Evolutionary conservation across 2,888 invertebrate species (phyloP), one percentile per base, ranked within the genome.

Genomic region (Oscheius myriophilus): DNA sequence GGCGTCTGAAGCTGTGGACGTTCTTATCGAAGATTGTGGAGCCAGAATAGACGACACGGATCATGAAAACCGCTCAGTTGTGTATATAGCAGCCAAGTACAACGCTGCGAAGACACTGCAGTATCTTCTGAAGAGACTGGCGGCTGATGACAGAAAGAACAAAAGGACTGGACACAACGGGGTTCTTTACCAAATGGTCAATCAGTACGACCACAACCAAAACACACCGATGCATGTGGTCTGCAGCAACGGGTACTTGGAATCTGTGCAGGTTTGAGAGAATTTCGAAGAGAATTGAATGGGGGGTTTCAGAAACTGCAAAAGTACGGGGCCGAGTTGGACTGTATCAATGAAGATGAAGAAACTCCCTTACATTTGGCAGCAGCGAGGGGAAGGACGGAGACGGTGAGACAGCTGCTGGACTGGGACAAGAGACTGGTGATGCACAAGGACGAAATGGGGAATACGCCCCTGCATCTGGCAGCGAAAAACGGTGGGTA

Each of bases 211-310:
- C 80, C 84, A 87, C 53, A 88, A 87, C 79, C 88, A 87, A 72
- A 88, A 88, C 75, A 87, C 87, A 41, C 88, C 89, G 2, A 86
- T 89, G 61, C 89, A 89, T 75, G 83, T 88, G 58, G 89, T 89
- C 18, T 86, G 88, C 21, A 79, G 86, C 75, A 87, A 88, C 54
- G 79, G 78, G 11, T 79, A 78, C 62, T 41, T 75, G 23, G 78
- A 82, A 39, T 73, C 74, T 1, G 45, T 45, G 46, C 46, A 46
- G 61, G 61, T 61, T 23, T 16, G 46, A 46, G 18, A 46, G 18
- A 7, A 7, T 4, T 18, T 46, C 18, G 16, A 4, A 18, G 11
- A 18, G 46, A 3, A 46, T 18, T 2, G 6, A 16, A 46, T 7
- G 3, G 14, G n/a, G 64, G 18, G 51, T 76, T 83, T 18, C 76